These are phyloP conservation scores for Ochotona curzoniae DNA, from an alignment of 2,113 vertebrate species.

Conservation along the genomic window DNA sequence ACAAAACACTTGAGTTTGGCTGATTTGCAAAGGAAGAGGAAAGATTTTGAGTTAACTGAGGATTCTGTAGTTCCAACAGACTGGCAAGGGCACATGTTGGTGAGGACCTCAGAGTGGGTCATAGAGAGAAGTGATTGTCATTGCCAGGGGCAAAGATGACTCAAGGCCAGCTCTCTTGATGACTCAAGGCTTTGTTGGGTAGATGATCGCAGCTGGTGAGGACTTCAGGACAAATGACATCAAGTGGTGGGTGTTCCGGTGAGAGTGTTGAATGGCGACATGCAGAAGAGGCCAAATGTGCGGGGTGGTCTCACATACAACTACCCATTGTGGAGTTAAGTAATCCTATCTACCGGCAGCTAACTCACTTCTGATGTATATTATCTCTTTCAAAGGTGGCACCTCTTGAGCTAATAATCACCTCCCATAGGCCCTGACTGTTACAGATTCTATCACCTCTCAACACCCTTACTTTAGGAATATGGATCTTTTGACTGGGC, in stretches of 20 bases:
- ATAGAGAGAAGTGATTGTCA: too few relatives aligned
- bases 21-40: neutral
- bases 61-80: neutral
- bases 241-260: neutral
- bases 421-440: fast-evolving
- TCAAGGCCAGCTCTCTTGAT: too few relatives aligned
- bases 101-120: neutral
- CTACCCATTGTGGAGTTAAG: neutral
- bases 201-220: too few relatives aligned
- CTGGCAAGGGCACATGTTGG: neutral
- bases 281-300: neutral
- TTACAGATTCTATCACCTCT: neutral
- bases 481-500: neutral
- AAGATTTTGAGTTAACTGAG: neutral
- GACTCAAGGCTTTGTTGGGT: too few relatives aligned
- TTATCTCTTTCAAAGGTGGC: neutral
- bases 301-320: neutral
- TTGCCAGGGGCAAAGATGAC: too few relatives aligned
- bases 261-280: fast-evolving
- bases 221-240: neutral
- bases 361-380: neutral
- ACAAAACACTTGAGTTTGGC: neutral
- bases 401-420: neutral
- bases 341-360: neutral
- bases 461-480: neutral